These are phyloP conservation scores for Nipponacmea schrenckii DNA, from an alignment of 2,888 invertebrate species.

Conservation along the genomic window DNA sequence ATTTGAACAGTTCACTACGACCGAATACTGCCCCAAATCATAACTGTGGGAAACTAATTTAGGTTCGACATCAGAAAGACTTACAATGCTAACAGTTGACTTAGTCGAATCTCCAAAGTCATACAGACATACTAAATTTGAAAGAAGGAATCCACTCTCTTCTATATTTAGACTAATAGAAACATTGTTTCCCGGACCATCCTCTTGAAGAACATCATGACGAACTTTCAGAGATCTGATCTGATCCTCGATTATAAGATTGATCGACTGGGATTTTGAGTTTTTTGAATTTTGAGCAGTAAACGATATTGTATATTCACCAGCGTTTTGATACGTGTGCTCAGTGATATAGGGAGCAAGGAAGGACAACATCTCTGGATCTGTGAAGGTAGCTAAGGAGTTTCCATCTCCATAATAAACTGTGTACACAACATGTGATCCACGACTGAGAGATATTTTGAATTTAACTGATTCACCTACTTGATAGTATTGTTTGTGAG, in stretches of 20 bases:
- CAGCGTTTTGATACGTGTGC: conserved; percentile 32
- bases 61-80: conserved; percentile 8
- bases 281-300: conserved; percentile 35
- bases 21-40: conserved; percentile 30
- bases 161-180: conserved; percentile 13
- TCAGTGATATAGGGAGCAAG: conserved; percentile 21
- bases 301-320: conserved; percentile 33
- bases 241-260: conserved; percentile 30
- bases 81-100: conserved; percentile 9
- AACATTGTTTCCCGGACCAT: conserved; percentile 10
- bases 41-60: conserved; percentile 30
- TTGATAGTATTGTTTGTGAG: conserved; percentile 22
- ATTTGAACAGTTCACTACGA: conserved; percentile 38
- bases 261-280: conserved; percentile 8
- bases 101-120: conserved; percentile 34
- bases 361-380: conserved; percentile 37
- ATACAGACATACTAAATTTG: conserved; percentile 19
- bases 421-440: conserved; percentile 42
- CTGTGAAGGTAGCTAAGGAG: background rate
- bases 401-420: conserved; percentile 41
- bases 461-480: conserved; percentile 29
- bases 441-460: conserved; percentile 32
- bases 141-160: conserved; percentile 1
- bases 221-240: conserved; percentile 20
- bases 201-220: conserved; percentile 22